A percentile compares a stretch with the other conserved stretches of the same genome.
Evolutionary conservation across 1,140 invertebrate genomes (phyloP).

Genomic region (Drosophila repleta): DNA sequence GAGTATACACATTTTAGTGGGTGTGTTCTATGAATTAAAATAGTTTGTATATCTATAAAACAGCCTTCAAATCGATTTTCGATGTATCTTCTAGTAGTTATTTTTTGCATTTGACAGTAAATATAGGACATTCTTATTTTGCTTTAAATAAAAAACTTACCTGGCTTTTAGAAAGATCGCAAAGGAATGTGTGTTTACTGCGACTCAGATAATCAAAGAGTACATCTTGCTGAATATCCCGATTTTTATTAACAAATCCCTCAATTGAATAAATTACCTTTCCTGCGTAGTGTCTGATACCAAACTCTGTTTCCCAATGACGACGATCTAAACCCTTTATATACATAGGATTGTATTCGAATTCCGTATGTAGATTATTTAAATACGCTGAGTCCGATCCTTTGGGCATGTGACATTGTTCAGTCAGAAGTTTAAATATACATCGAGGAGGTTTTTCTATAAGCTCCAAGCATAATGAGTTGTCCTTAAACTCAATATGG

Average conservation of each 20-base stretch:
- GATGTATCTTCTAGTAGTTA: too few relatives aligned
- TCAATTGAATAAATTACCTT: slow-evolving; percentile 95
- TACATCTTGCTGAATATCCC: slow-evolving; percentile 97
- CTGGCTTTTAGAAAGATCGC: slow-evolving; percentile 94
- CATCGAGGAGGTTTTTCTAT: slow-evolving; percentile 96
- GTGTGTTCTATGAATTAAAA: too few relatives aligned
- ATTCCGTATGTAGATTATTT: slow-evolving; percentile 95
- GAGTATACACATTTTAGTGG: too few relatives aligned
- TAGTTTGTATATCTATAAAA: too few relatives aligned
- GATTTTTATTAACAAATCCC: slow-evolving; percentile 99
- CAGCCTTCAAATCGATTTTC: too few relatives aligned
- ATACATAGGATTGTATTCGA: slow-evolving; percentile 93
- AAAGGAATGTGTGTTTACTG: slow-evolving; percentile 94
- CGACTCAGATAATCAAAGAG: slow-evolving; percentile 96
- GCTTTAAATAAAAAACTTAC: slow-evolving; percentile 67
- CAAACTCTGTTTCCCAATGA: slow-evolving; percentile 96
- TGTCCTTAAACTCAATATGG: slow-evolving; percentile 96
- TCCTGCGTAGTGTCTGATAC: slow-evolving; percentile 97
- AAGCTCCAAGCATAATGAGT: slow-evolving; percentile 93
- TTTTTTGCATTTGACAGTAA: too few relatives aligned
- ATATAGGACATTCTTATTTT: not conserved
- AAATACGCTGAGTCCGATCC: slow-evolving; percentile 95
- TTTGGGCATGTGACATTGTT: slow-evolving; percentile 97
- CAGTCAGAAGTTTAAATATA: slow-evolving; percentile 93
- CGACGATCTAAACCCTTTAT: slow-evolving; percentile 94